These are phyloP conservation scores for Acromyrmex heyeri DNA, from an alignment of 1,140 invertebrate genomes.

Conservation along the genomic window DNA sequence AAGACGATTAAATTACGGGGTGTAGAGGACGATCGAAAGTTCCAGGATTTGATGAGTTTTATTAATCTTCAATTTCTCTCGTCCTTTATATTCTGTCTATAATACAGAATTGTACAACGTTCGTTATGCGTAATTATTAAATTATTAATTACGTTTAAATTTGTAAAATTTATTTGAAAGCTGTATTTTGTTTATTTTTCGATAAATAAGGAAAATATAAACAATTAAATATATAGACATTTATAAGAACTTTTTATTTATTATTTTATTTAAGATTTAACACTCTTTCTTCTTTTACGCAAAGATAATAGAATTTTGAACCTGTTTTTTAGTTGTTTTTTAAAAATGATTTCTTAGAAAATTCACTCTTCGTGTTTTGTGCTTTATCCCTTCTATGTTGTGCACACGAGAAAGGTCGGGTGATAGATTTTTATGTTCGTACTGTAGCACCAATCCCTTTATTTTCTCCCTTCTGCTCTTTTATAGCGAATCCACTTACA, in stretches of 20 bases:
- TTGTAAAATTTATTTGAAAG: background rate
- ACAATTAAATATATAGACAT: background rate
- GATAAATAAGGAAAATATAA: background rate
- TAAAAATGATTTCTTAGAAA: conserved; percentile 37
- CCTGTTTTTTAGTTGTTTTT: background rate
- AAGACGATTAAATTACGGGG: background rate
- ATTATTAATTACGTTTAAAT: background rate
- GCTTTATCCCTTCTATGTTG: conserved; percentile 64
- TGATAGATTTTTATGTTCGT: conserved; percentile 82
- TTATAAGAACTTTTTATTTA: background rate
- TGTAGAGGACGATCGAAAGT: background rate
- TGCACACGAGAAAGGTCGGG: conserved; percentile 72
- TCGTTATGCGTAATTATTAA: background rate
- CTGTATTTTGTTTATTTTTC: background rate
- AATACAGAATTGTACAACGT: background rate
- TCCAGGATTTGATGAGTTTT: conserved; percentile 24
- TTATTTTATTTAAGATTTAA: background rate
- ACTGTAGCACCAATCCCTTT: conserved; percentile 67
- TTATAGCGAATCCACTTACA: conserved; percentile 60
- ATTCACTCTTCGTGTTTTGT: conserved; percentile 27
- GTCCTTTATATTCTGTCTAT: background rate
- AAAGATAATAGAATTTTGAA: background rate
- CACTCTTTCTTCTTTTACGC: conserved; percentile 4
- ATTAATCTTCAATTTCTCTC: background rate
- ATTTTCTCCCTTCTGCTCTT: conserved; percentile 48